phyloP scores from a whole-genome alignment of 2,113 vertebrate genomes.

The Stegostoma tigrinum region DNA sequence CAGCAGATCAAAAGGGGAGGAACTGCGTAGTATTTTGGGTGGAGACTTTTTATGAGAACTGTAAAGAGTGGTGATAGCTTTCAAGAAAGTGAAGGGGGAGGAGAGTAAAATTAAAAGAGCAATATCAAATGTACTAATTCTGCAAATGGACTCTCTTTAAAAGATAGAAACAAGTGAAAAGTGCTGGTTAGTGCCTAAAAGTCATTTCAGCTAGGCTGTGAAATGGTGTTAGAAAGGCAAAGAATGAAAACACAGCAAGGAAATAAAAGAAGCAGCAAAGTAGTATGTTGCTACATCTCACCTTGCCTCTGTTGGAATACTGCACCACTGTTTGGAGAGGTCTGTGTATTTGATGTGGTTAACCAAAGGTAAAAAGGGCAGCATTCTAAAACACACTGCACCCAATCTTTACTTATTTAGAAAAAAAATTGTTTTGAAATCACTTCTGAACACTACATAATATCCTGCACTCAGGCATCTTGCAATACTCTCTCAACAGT shows the following conservation, averaged over 20 bases:
- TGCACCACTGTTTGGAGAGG: not conserved
- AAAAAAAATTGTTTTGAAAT: constrained; percentile 33
- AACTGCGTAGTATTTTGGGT: not conserved
- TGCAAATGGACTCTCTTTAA: not conserved
- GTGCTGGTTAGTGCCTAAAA: not conserved
- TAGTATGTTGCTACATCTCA: not conserved
- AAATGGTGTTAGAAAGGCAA: not conserved
- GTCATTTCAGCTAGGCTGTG: not conserved
- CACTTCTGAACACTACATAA: constrained; percentile 32
- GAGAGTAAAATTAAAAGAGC: not conserved
- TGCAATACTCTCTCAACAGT: not conserved
- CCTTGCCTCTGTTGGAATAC: not conserved
- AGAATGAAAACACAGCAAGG: not conserved
- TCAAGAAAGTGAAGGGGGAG: not conserved
- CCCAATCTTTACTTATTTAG: not conserved
- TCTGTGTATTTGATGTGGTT: constrained; percentile 13
- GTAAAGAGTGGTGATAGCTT: not conserved
- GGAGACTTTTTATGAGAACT: not conserved
- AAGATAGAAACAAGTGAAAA: not conserved
- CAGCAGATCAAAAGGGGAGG: not conserved
- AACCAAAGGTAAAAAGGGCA: not conserved
- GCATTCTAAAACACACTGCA: not conserved
- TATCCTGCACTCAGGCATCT: not conserved
- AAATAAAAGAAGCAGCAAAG: not conserved
- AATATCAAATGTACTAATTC: not conserved